Evolutionary conservation across 2,113 vertebrate genomes (phyloP), one percentile per base, ranked within the genome.

Genomic region (Burhinus bistriatus): DNA sequence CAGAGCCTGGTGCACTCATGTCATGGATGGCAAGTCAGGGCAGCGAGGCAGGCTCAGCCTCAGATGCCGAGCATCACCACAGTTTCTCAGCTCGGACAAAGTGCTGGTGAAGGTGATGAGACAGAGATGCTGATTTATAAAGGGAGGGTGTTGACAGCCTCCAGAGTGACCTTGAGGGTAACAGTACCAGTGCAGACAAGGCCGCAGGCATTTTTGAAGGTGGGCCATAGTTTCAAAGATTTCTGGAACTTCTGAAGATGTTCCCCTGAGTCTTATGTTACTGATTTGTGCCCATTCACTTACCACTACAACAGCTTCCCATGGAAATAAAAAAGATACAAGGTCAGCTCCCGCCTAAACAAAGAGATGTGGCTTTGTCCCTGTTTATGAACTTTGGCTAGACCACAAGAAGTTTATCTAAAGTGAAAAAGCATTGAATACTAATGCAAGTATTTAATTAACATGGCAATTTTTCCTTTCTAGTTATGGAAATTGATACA

Each of bases 1-100:
- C 40, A 17, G 36, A 83, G 25, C 21, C 26, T 15, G 2, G 22
- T 1, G 0, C 5, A 1, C 38, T 69, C 52, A 12, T 2, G 1
- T 27, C 0, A 0, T 9, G 40, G 51, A 20, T 42, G 36, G 42
- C 58, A 90, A 71, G n/a, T 29, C n/a, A 29, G 77, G 34, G 71
- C 55, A 71, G 57, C 0, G 0, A 59, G 40, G 15, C 15, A n/a
- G 16, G 25, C n/a, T 72, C 47, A 64, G 8, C 21, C 49, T 27
- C 58, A 22, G 23, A 19, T 1, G 0, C 16, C 0, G 0, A 93
- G 34, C 27, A 55, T 15, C 70, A 27, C 19, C 30, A 13, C 51
- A 36, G 22, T 30, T 68, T 42, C 82, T 76, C 34, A 40, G 20
- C 49, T 75, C 2, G 0, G 54, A 34, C 42, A 85, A 83, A 88